Evolutionary conservation across 2,113 vertebrate species (phyloP), one percentile per base, ranked within the genome.

Genomic region (Lucifuga dentata): DNA sequence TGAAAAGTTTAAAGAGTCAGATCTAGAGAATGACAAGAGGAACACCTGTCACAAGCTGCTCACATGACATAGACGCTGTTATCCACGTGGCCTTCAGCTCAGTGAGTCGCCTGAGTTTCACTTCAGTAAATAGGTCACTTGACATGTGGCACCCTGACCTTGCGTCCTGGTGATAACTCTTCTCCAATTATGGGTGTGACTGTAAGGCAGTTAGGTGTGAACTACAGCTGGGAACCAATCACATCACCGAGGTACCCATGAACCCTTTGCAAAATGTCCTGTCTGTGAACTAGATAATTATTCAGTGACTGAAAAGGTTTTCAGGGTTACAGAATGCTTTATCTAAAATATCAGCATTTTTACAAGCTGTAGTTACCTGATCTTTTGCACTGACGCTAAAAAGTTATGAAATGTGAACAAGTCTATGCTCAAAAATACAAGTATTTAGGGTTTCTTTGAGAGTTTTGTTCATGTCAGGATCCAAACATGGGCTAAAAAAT

Each of bases 101-200:
- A 65, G 70, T 56, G 32, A 35, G 53, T 80, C 63, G 16, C 69
- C 64, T 48, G 67, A 72, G 83, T 84, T 87, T 89, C 84, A 82
- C 83, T 53, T 82, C 56, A 72, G 82, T 60, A 84, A 90, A 85
- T 58, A 83, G 76, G 65, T 39, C 36, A 11, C 23, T 66, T 65
- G 80, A 81, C 79, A 73, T 80, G 78, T 70, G 59, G 70, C 65
- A 56, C 57, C 53, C 65, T 73, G 78, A 89, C 87, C 79, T 88
- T 66, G 67, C 78, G 51, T 83, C 69, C 43, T 44, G 60, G 70
- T 78, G 84, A 86, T 78, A 89, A 81, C 68, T 66, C 55, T 29
- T 57, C 76, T 70, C 59, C 60, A 77, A 80, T 83, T 83, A 83
- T 76, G 70, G 73, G 48, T 60, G 67, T 60, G 73, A 80, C 43